phyloP scores from a whole-genome alignment of 2,113 vertebrate species.

The Neolamprologus falcicula region DNA sequence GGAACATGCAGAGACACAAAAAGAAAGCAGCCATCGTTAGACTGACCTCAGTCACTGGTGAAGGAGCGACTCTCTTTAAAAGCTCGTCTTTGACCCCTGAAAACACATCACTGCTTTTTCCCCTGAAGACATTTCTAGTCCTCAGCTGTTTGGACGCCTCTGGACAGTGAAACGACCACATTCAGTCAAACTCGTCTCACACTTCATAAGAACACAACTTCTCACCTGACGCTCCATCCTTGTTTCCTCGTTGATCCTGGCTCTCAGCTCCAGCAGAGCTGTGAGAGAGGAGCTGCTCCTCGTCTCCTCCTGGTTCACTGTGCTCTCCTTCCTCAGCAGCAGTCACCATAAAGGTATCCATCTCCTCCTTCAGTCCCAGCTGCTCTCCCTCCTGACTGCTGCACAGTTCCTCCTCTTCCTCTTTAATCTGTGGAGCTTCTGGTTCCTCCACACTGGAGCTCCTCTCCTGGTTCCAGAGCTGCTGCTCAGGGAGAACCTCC shows the following conservation, averaged over 20 bases:
- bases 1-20: neutral
- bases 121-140: neutral
- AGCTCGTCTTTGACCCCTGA: neutral
- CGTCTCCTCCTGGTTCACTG: neutral
- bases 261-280: neutral
- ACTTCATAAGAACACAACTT: neutral
- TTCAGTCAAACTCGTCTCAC: neutral
- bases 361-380: neutral
- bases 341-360: fast-evolving
- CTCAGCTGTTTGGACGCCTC: neutral
- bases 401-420: neutral
- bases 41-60: neutral
- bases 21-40: fast-evolving
- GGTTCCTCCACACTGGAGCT: neutral
- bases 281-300: fast-evolving
- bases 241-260: neutral
- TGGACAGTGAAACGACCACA: neutral
- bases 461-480: neutral
- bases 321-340: neutral
- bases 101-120: fast-evolving
- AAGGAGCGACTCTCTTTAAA: neutral
- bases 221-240: neutral
- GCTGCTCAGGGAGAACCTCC: neutral
- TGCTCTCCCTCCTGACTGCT: neutral
- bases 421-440: neutral